phyloP scores from a whole-genome alignment of 1,140 invertebrate species.

The Pseudobourletiella spinata region DNA sequence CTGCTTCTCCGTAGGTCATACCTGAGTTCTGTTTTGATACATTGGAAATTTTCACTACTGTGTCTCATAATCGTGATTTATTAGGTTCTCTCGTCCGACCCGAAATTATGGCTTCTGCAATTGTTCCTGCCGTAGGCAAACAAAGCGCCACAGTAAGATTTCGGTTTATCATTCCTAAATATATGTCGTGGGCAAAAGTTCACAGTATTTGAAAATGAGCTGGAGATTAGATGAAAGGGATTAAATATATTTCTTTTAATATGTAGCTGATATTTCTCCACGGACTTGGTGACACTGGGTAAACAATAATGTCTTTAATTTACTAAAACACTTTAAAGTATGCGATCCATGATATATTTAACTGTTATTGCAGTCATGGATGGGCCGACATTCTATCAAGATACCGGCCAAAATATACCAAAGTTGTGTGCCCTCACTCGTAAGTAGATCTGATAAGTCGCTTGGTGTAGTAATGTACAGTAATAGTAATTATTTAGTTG shows the following conservation, averaged over 20 bases:
- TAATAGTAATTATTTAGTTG: constrained; percentile 14
- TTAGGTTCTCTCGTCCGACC: background rate
- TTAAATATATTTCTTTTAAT: background rate
- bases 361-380: too few relatives aligned
- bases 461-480: background rate
- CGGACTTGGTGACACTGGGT: constrained; percentile 52
- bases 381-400: constrained; percentile 77
- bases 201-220: background rate
- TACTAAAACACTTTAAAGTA: constrained; percentile 36
- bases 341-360: too few relatives aligned
- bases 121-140: constrained; percentile 39
- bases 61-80: too few relatives aligned
- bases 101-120: background rate
- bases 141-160: constrained; percentile 44
- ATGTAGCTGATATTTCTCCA: constrained; percentile 51
- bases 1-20: too few relatives aligned
- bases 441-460: constrained; percentile 44
- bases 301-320: constrained; percentile 28
- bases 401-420: constrained; percentile 71
- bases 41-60: too few relatives aligned
- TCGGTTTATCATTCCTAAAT: background rate
- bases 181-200: background rate
- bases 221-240: background rate
- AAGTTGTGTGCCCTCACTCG: constrained; percentile 91
- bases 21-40: too few relatives aligned